Percentiles rank a stretch among this genome's conserved stretches.
These are phyloP conservation scores for Sebastes itinus DNA, from an alignment of 2,797 vertebrate species.

Conservation along the genomic window DNA sequence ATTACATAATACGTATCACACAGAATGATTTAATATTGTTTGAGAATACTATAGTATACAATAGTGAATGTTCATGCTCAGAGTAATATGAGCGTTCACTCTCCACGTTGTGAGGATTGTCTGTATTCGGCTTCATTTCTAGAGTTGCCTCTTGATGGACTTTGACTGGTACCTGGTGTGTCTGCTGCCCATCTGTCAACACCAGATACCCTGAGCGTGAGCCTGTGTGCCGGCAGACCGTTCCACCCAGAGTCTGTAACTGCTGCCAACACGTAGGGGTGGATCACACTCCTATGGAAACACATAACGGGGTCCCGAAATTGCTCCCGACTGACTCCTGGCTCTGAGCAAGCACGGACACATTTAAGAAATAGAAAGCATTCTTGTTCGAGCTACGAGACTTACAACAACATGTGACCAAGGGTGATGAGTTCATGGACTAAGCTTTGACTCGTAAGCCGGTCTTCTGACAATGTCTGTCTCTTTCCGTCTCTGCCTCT, in stretches of 20 bases:
- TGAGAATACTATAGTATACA: neutral
- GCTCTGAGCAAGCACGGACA: constrained; percentile 47
- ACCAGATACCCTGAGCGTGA: constrained; percentile 65
- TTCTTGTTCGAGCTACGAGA: constrained; percentile 46
- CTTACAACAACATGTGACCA: constrained; percentile 53
- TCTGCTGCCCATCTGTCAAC: constrained; percentile 79
- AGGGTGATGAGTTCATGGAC: constrained; percentile 68
- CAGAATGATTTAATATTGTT: neutral
- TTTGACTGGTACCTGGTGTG: constrained; percentile 74
- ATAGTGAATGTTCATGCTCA: constrained; percentile 3
- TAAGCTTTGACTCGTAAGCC: constrained; percentile 37
- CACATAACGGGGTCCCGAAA: constrained; percentile 45
- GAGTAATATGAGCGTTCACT: constrained; percentile 11
- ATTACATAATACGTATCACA: accelerated
- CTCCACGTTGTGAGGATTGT: constrained; percentile 34
- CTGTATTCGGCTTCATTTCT: constrained; percentile 56
- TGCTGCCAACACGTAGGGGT: constrained; percentile 66
- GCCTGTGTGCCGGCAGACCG: constrained; percentile 49
- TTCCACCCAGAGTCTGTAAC: constrained; percentile 43
- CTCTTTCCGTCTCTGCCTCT: constrained; percentile 41
- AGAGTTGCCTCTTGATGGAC: constrained; percentile 65
- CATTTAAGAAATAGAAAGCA: constrained; percentile 57
- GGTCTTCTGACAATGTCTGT: constrained; percentile 50
- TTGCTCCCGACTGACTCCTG: constrained; percentile 59
- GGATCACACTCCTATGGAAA: constrained; percentile 41